phyloP scores from a whole-genome alignment of 2,888 invertebrate species.

The Molorchus minor region DNA sequence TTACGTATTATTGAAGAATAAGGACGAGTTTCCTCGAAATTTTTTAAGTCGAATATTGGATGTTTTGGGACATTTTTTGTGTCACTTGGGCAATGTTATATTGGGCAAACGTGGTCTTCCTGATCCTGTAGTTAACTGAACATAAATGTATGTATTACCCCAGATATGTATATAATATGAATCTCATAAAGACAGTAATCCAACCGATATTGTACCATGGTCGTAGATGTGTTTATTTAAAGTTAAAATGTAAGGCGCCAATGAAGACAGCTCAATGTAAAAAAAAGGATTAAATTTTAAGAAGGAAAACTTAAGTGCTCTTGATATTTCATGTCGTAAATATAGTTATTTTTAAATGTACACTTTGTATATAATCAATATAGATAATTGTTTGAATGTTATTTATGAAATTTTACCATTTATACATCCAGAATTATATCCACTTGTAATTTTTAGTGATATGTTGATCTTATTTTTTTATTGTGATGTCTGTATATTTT shows the following conservation, averaged over 20 bases:
- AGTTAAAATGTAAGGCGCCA: constrained; percentile 47
- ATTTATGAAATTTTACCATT: constrained; percentile 41
- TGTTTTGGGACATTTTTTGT: no score
- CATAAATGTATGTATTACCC: constrained; percentile 27
- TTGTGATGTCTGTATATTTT: constrained; percentile 22
- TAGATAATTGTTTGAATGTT: constrained; percentile 61
- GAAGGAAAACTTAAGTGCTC: constrained; percentile 64
- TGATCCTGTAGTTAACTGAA: constrained; percentile 25
- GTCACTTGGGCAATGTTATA: no score
- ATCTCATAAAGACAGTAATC: constrained; percentile 48
- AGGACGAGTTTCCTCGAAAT: no score
- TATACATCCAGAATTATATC: constrained; percentile 37
- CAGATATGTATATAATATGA: constrained; percentile 45
- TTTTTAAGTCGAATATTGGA: no score
- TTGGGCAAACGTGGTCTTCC: constrained; percentile 4
- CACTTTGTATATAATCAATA: constrained; percentile 63
- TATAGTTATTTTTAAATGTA: constrained; percentile 64
- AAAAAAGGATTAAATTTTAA: constrained; percentile 56
- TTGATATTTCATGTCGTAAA: constrained; percentile 63
- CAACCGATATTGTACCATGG: constrained; percentile 60
- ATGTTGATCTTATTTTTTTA: constrained; percentile 32
- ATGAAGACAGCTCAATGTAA: constrained; percentile 61
- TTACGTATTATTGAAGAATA: no score
- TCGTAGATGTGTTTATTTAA: constrained; percentile 55
- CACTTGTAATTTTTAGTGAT: constrained; percentile 37